phyloP scores from a whole-genome alignment of 2,797 vertebrate genomes.

The Halcyon smyrnensis region DNA sequence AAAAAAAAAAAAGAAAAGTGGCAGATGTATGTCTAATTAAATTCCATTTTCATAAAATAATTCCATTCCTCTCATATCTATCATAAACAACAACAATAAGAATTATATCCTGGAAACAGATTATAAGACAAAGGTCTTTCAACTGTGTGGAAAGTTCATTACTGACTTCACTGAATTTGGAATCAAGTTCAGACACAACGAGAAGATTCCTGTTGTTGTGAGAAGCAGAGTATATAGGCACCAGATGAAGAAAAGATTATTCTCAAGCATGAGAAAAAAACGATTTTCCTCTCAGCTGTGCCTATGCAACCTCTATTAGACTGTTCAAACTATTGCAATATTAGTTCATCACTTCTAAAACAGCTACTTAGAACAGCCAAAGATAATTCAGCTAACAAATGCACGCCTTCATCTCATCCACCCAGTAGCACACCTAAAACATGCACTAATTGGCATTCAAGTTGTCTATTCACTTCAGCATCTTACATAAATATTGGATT shows the following conservation, averaged over 20 bases:
- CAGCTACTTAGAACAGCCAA: neutral
- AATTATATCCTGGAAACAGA: neutral
- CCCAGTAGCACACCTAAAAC: neutral
- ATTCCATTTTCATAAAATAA: neutral
- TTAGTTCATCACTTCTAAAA: neutral
- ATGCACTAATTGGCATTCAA: neutral
- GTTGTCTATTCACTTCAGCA: neutral
- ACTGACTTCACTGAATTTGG: neutral
- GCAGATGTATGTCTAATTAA: neutral
- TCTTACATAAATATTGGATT: neutral
- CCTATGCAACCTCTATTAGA: neutral
- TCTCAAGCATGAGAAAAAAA: neutral
- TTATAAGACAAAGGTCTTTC: neutral
- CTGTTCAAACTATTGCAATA: neutral
- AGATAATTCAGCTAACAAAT: neutral
- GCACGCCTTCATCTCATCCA: neutral
- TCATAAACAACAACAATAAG: neutral
- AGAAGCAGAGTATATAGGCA: neutral
- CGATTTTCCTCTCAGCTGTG: neutral
- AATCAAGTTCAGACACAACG: neutral
- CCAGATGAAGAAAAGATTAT: neutral
- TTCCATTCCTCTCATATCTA: neutral
- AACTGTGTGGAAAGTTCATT: neutral
- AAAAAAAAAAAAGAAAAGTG: neutral
- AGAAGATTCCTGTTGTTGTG: neutral